These are phyloP conservation scores for Discoglossus pictus DNA, from an alignment of 2,797 vertebrate genomes.

Conservation along the genomic window DNA sequence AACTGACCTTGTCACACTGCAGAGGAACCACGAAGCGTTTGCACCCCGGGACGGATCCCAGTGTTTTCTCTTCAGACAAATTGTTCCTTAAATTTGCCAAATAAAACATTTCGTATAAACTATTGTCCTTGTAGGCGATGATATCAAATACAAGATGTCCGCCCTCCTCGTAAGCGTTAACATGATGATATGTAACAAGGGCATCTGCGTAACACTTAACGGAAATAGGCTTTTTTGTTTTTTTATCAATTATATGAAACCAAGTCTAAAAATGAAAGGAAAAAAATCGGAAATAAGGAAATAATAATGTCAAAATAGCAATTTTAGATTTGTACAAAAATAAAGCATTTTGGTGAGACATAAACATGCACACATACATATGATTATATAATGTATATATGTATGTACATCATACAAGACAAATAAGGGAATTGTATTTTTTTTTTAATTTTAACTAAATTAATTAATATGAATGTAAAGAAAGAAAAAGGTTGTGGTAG, in stretches of 20 bases:
- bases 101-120: constrained; percentile 90
- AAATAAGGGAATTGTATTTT: too few relatives aligned
- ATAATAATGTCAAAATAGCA: too few relatives aligned
- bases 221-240: constrained; percentile 72
- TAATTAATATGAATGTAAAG: too few relatives aligned
- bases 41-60: constrained; percentile 67
- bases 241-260: constrained; percentile 83
- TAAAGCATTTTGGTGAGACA: too few relatives aligned
- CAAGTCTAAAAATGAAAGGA: constrained; percentile 73
- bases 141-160: constrained; percentile 84
- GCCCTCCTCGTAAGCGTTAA: constrained; percentile 87
- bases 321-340: too few relatives aligned
- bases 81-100: constrained; percentile 70
- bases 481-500: too few relatives aligned
- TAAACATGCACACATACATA: too few relatives aligned
- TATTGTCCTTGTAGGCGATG: constrained; percentile 77
- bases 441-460: too few relatives aligned
- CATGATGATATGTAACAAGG: constrained; percentile 88
- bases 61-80: constrained; percentile 61
- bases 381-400: too few relatives aligned
- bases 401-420: too few relatives aligned
- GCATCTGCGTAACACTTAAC: constrained; percentile 74
- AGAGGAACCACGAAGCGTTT: constrained; percentile 84
- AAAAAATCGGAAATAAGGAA: too few relatives aligned
- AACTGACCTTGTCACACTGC: constrained; percentile 71